Conservation (phyloP, 2,888 invertebrate species). For the Aproaerema taeniolella region DNA sequence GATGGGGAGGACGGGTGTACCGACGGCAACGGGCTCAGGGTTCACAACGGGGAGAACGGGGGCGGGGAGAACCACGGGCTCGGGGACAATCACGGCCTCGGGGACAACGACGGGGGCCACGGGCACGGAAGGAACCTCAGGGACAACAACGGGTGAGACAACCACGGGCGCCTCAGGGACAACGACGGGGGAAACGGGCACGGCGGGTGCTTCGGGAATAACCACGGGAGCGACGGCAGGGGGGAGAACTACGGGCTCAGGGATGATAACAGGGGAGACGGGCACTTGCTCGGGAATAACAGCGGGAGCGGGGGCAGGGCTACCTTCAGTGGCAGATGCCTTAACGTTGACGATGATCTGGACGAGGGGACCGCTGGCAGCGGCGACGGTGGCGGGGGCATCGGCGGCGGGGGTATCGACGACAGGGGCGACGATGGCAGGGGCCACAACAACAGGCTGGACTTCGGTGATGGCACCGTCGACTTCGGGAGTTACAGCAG, state of each 20-base stretch:
- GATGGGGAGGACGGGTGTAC: slow-evolving; percentile 10
- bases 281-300: slow-evolving; percentile 4
- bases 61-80: neutral
- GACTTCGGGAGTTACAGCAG: neutral
- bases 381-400: slow-evolving; percentile 19
- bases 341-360: slow-evolving; percentile 3
- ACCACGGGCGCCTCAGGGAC: slow-evolving; percentile 9
- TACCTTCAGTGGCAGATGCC: neutral
- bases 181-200: neutral
- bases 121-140: neutral
- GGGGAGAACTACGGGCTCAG: slow-evolving; percentile 12
- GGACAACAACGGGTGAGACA: slow-evolving; percentile 3
- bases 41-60: slow-evolving; percentile 15
- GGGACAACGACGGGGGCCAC: slow-evolving; percentile 5
- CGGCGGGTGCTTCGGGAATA: too few relatives aligned
- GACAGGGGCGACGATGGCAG: neutral
- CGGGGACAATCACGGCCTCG: neutral
- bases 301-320: neutral
- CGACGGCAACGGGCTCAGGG: slow-evolving; percentile 7
- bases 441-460: slow-evolving; percentile 4
- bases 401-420: slow-evolving; percentile 14
- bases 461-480: neutral
- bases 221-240: neutral
- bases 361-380: slow-evolving; percentile 17
- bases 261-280: slow-evolving; percentile 4